Conservation (phyloP, 2,797 vertebrate species). For the Sorex maritimensis region DNA sequence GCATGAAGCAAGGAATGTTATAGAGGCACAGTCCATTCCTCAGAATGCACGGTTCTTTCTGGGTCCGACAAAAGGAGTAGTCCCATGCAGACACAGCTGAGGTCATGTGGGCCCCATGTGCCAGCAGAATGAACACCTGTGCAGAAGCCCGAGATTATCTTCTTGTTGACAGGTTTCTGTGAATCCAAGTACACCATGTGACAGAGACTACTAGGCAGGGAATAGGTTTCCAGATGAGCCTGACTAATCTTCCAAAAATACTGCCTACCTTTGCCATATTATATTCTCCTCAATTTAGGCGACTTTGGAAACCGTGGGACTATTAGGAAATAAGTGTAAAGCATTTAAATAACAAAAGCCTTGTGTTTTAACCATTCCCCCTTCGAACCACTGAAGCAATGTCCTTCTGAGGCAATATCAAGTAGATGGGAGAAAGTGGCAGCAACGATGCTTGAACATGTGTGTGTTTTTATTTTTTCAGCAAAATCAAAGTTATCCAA, state of each 20-base stretch:
- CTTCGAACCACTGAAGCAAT: background rate
- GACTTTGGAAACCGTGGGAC: background rate
- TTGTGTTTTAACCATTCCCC: background rate
- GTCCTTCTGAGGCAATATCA: too few species aligned
- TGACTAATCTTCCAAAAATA: background rate
- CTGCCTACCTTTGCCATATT: too few species aligned
- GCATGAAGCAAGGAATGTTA: background rate
- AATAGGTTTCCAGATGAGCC: background rate
- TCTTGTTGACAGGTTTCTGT: too few species aligned
- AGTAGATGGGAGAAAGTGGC: background rate
- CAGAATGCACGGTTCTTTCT: background rate
- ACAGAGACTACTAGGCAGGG: background rate
- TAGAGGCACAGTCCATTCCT: background rate
- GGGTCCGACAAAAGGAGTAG: background rate
- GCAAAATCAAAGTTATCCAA: background rate
- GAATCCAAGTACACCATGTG: background rate
- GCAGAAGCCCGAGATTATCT: background rate
- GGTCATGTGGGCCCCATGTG: background rate
- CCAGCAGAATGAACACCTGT: background rate
- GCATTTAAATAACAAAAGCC: slow-evolving; percentile 4
- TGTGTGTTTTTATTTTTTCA: slow-evolving; percentile 5
- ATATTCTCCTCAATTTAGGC: too few species aligned
- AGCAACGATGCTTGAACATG: background rate
- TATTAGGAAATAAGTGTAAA: background rate
- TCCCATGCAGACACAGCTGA: background rate